Evolutionary conservation across 2,113 vertebrate genomes (phyloP), one percentile per base, ranked within the genome.

Genomic region (Alces alces): DNA sequence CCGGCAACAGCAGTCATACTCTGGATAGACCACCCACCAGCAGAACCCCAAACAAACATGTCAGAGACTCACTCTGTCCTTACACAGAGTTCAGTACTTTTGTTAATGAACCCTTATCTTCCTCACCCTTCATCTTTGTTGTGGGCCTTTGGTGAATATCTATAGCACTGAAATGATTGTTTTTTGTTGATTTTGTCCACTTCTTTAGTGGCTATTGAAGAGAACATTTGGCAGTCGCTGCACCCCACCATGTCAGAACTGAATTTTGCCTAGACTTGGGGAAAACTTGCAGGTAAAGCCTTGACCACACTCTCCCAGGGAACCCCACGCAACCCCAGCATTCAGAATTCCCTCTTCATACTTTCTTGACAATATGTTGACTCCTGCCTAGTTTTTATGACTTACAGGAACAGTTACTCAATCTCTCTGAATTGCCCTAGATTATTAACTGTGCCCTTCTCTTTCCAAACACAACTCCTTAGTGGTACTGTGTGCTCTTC

Each of bases 1-100:
- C 83, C 0, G 1, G 43, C 3, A 25, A 30, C 28, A n/a, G 30
- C 39, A 23, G 3, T 70, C 4, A 0, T 3, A 5, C 23, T 36
- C 52, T 36, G 28, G 64, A 64, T 33, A 25, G n/a, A 70, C 47
- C 13, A 27, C 9, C 36, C 21, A 30, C 80, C 28, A 28, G 55
- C 27, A 52, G 27, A 39, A 6, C 17, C 25, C 43, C 23, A 25
- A 70, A 23, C 7, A 25, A 52, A 4, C 23, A 64, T n/a, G 13
- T 15, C n/a, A 39, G 45, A 54, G 17, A 8, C 57, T 80, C 73
- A 8, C 33, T 78, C 55, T 54, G 19, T 50, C 11, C 45, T 30
- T 25, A 27, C 30, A 19, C 57, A n/a, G 33, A 47, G 16, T 27
- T 64, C 70, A 43, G 17, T 23, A 27, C 27, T 8, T 43, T 93